These are phyloP conservation scores for Danaus chrysippus DNA, from an alignment of 2,888 invertebrate species.

Conservation along the genomic window DNA sequence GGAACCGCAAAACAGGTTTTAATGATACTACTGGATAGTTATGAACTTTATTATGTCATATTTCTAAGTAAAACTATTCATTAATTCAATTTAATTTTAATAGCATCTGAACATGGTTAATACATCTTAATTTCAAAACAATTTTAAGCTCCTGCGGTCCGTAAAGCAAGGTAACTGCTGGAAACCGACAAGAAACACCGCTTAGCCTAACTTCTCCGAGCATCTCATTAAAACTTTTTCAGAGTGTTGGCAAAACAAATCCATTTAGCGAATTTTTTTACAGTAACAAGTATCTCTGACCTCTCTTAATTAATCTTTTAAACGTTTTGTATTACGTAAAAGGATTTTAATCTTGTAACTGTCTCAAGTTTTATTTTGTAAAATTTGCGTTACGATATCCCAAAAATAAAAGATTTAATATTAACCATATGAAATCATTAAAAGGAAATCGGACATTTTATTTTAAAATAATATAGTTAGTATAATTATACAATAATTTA, in stretches of 20 bases:
- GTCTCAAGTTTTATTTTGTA: too few species aligned
- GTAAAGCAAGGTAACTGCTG: constrained; percentile 3
- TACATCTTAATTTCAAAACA: neutral
- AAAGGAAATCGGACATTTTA: too few species aligned
- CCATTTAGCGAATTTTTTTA: constrained; percentile 16
- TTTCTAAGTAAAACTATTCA: neutral
- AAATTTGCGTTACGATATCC: too few species aligned
- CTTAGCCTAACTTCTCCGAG: constrained; percentile 21
- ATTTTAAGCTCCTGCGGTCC: neutral
- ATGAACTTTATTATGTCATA: too few species aligned
- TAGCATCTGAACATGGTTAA: neutral
- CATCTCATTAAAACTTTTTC: constrained; percentile 29
- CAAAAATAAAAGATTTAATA: too few species aligned
- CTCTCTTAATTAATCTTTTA: constrained; percentile 1
- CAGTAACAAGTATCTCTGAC: neutral
- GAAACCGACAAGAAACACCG: constrained; percentile 27
- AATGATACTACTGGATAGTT: too few species aligned
- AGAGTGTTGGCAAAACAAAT: constrained; percentile 23
- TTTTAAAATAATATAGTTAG: too few species aligned
- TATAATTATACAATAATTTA: too few species aligned
- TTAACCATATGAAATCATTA: too few species aligned
- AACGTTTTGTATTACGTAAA: neutral
- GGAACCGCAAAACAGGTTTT: too few species aligned
- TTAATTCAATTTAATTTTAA: neutral
- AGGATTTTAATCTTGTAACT: too few species aligned